Evolutionary conservation across 2,888 invertebrate species (phyloP), one percentile per base, ranked within the genome.

Genomic region (Dryocosmus kuriphilus): DNA sequence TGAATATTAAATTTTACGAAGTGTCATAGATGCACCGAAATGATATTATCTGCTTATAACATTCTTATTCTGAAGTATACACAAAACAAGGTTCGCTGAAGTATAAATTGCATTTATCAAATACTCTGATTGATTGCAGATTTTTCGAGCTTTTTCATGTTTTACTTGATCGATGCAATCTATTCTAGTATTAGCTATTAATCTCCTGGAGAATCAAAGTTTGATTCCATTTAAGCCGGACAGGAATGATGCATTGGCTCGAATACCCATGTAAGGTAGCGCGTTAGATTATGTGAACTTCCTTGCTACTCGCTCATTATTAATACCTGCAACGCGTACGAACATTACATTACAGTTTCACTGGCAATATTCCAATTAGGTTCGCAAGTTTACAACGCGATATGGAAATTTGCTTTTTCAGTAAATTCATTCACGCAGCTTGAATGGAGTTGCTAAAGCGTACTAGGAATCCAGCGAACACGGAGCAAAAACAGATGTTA

Each of bases 401-500:
- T 51, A 71, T 71, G 71, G 71, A 71, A 71, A 71, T 71, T 71
- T 71, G 46, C 71, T 71, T 71, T 71, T 71, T 71, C 51, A 51
- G 71, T 71, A 51, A 71, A 71, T 71, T 71, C 71, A 71, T 71
- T 71, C 71, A 71, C 71, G 51, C n/a, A 30, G 71, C 71, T n/a
- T 71, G 71, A 71, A 71, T 71, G 71, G 51, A 71, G 71, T 51
- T 51, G 51, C 71, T 51, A 51, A 71, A 51, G 71, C 46, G 51
- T 71, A 30, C 71, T 30, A 51, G 30, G n/a, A 51, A 71, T 71
- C 46, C 30, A 30, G 71, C 46, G 27, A 51, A 30, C 71, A 51
- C 51, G 30, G 8, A 30, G 30, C 30, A 71, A 71, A 51, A 71
- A 71, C 71, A 71, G 30, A 46, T 71, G 46, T 71, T 30, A 51